Percentiles rank a stretch among this genome's conserved stretches.
These are phyloP conservation scores for Urocitellus parryii DNA, from an alignment of 2,113 vertebrate genomes.

Conservation along the genomic window DNA sequence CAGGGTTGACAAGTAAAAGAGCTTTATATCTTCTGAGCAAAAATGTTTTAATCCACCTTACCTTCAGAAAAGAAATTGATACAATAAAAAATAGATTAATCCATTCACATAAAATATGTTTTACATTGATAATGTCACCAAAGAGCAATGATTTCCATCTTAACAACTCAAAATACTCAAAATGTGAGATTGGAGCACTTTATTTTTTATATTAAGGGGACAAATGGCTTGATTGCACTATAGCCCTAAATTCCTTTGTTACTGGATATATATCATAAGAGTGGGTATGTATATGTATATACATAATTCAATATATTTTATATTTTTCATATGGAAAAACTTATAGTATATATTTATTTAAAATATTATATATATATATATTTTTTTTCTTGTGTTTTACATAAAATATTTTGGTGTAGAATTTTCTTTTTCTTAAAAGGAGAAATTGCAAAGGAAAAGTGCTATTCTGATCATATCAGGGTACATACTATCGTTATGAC, in stretches of 20 bases:
- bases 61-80: background rate
- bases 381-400: too few relatives aligned
- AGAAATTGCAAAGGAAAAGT: background rate
- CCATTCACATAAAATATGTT: background rate
- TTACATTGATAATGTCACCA: background rate
- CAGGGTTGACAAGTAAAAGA: background rate
- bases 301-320: too few relatives aligned
- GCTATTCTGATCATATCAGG: background rate
- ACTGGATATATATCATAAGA: background rate
- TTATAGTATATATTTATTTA: too few relatives aligned
- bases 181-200: background rate
- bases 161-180: background rate
- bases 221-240: background rate
- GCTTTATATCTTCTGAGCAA: background rate
- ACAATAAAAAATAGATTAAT: background rate
- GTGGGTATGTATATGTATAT: background rate
- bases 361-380: too few relatives aligned
- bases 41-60: background rate
- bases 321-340: too few relatives aligned
- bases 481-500: background rate
- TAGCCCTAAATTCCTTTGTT: background rate
- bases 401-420: background rate
- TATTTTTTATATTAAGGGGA: background rate
- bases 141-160: background rate
- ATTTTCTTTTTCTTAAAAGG: conserved; percentile 35